Evolutionary conservation across 2,113 vertebrate species (phyloP).

Genomic region (Vulpes vulpes): DNA sequence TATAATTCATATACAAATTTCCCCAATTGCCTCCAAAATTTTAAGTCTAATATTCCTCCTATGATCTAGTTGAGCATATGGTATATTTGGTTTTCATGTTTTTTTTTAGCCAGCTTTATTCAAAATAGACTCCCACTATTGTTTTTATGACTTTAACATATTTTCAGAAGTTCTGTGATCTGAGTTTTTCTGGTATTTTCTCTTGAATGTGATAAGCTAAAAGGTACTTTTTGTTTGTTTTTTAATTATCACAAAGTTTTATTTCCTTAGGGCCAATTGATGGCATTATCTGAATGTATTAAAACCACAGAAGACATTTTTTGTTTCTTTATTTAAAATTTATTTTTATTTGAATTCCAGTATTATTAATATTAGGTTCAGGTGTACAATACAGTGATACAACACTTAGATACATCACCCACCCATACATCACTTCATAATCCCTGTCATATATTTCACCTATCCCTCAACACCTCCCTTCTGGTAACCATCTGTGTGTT

Average conservation of each 20-base stretch:
- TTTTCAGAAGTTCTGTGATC: not conserved
- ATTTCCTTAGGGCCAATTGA: not conserved
- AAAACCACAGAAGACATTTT: not conserved
- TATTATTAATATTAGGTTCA: not conserved
- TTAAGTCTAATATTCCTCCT: not conserved
- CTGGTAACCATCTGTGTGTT: not conserved
- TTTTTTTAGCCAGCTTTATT: conserved; percentile 12
- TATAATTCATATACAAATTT: not conserved
- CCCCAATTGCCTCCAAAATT: not conserved
- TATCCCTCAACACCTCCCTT: not conserved
- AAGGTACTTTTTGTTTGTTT: not conserved
- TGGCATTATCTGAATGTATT: not conserved
- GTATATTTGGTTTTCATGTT: not conserved
- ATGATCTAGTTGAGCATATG: not conserved
- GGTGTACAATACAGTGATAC: not conserved
- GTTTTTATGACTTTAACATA: not conserved
- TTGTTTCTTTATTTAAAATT: not conserved
- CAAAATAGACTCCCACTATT: not conserved
- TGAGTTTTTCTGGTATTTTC: not conserved
- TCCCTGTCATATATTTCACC: not conserved
- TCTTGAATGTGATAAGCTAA: not conserved
- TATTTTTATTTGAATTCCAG: not conserved
- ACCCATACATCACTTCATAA: not conserved
- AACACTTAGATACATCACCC: not conserved
- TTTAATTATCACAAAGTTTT: not conserved